Percentiles rank a stretch among this genome's conserved stretches.
Conservation (phyloP, 2,113 vertebrate genomes). For the Eptesicus fuscus region DNA sequence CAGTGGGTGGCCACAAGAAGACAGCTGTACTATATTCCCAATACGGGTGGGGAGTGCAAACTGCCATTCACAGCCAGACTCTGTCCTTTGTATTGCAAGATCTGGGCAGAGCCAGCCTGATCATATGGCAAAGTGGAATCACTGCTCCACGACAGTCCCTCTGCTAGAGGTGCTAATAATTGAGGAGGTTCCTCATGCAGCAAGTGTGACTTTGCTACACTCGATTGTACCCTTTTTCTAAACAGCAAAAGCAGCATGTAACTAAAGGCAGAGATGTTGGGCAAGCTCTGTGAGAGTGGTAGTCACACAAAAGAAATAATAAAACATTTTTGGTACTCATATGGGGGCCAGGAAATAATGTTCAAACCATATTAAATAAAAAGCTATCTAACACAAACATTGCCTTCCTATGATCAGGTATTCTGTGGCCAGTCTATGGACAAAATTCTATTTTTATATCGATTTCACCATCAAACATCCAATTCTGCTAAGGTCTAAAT, state of each 20-base stretch:
- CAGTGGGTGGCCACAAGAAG: no score
- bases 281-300: neutral
- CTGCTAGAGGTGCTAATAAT: neutral
- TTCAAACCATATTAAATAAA: neutral
- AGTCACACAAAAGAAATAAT: neutral
- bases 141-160: neutral
- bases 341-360: neutral
- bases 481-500: neutral
- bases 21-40: no score
- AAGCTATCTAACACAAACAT: neutral
- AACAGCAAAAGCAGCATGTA: neutral
- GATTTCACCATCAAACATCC: neutral
- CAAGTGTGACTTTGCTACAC: neutral
- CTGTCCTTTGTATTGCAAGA: neutral
- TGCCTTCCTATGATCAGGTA: neutral
- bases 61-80: neutral
- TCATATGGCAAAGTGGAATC: neutral
- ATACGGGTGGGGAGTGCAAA: neutral
- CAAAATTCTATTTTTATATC: neutral
- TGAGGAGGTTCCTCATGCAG: neutral
- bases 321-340: neutral
- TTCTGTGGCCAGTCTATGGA: neutral
- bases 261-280: neutral
- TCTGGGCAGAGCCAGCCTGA: neutral
- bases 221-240: neutral